Base-by-base conservation (phyloP, 2,113 vertebrate genomes). In the Thalassarche chlororhynchos region DNA sequence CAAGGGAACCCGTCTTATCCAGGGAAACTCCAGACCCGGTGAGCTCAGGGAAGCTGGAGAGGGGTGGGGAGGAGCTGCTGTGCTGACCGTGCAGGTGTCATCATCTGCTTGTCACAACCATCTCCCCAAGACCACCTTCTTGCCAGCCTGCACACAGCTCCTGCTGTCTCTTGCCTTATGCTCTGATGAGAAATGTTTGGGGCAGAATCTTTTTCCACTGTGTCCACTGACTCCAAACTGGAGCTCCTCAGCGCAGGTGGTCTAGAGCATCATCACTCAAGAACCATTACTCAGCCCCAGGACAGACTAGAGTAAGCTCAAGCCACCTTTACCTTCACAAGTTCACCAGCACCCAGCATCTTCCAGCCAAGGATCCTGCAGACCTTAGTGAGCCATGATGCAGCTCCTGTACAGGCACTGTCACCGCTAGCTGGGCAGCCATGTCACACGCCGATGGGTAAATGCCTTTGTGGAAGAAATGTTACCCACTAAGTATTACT, bases 391-490 rank as follows among this genome's bases (percentile, higher is more conserved):
- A 46, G 61, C 32, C 26, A 1, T 0, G 14, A 8, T 8, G 14
- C 34, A 17, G 44, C 36, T 31, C 52, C 8, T 7, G 71, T 8
- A 11, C 57, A 10, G 31, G 34, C 38, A 19, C 61, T 15, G 10
- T 20, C 66, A n/a, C 12, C 1, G 3, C 13, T 14, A 17, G 34
- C 54, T 10, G 25, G 26, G 42, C 47, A 82, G 62, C 18, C 18
- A 3, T 3, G 11, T 28, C 47, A 34, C 62, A 29, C 1, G 2
- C 13, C 1, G 3, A 34, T 2, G 4, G 14, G 9, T 42, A 17
- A 52, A 47, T 3, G 7, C 9, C 21, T 60, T 23, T 8, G 8
- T 24, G 74, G 42, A 65, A 40, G n/a, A 64, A 44, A 38, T 4
- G 44, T 34, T 34, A 25, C 52, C 29, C 1, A 1, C 44, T 10